Percentiles rank a stretch among this genome's conserved stretches.
phyloP scores from a whole-genome alignment of 1,140 invertebrate species.

The Augochlora pura region DNA sequence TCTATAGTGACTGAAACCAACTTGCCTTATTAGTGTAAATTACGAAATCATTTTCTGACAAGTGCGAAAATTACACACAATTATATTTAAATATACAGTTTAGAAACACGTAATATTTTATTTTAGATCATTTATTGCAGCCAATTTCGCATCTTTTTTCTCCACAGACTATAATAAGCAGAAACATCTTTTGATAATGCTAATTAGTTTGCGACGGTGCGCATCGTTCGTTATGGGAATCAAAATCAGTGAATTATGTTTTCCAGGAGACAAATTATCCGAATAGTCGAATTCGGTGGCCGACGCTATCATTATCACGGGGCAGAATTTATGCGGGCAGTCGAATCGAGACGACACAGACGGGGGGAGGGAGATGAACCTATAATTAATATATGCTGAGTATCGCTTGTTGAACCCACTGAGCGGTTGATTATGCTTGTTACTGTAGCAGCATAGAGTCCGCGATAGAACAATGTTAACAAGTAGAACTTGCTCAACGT shows the following conservation, averaged over 20 bases:
- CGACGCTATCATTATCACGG: constrained; percentile 14
- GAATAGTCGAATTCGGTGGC: constrained; percentile 13
- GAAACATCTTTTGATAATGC: no score
- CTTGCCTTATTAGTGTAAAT: no score
- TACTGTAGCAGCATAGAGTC: constrained; percentile 22
- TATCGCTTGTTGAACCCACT: constrained; percentile 65
- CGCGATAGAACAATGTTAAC: constrained; percentile 3
- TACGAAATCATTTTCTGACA: no score
- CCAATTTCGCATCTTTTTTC: no score
- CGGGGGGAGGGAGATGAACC: constrained; percentile 9
- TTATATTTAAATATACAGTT: no score
- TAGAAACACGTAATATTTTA: no score
- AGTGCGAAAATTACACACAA: no score
- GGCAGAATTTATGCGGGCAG: constrained; percentile 31
- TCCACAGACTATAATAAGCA: no score
- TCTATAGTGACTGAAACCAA: no score
- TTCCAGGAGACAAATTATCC: not conserved
- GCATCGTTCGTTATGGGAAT: not conserved
- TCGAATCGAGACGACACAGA: constrained; percentile 19
- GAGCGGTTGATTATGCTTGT: constrained; percentile 69
- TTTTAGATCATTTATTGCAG: no score
- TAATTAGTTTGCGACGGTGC: no score
- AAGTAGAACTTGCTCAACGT: not conserved
- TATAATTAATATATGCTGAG: constrained; percentile 73
- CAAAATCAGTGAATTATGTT: not conserved